These are phyloP conservation scores for Serranus cabrilla DNA, from an alignment of 2,797 vertebrate genomes.

Conservation along the genomic window DNA sequence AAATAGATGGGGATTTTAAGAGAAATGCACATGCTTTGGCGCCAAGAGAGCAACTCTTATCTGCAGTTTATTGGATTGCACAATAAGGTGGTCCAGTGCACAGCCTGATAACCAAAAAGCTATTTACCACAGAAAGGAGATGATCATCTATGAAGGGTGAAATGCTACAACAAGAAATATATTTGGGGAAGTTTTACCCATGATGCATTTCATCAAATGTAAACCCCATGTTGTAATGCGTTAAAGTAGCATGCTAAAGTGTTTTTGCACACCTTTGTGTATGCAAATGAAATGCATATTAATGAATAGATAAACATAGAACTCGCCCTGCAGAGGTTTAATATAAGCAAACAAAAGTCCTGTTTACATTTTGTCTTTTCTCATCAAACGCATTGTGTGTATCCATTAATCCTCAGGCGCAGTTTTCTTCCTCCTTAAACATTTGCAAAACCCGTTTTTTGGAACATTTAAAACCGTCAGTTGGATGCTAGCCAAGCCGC, in stretches of 20 bases:
- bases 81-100: slow-evolving; percentile 10
- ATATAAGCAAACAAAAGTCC: not conserved
- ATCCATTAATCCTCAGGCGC: not conserved
- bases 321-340: slow-evolving; percentile 16
- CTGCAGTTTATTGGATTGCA: slow-evolving; percentile 28
- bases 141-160: slow-evolving; percentile 3
- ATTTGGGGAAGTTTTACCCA: not conserved
- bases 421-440: not conserved
- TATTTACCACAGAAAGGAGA: slow-evolving; percentile 5
- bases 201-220: slow-evolving; percentile 12
- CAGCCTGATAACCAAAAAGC: slow-evolving; percentile 17
- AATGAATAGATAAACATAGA: not conserved
- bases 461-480: not conserved
- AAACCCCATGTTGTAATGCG: not conserved
- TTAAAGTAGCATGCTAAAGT: not conserved
- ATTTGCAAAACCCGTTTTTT: not conserved
- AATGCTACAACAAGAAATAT: slow-evolving; percentile 4
- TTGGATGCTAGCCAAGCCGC: not conserved
- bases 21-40: slow-evolving; percentile 10
- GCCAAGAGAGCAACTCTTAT: slow-evolving; percentile 23
- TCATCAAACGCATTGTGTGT: not conserved
- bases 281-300: not conserved
- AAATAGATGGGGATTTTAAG: slow-evolving; percentile 27
- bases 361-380: not conserved
- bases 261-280: not conserved